Evolutionary conservation across 2,888 invertebrate species (phyloP), one percentile per base, ranked within the genome.

Genomic region (Dicranocentrus wangi): DNA sequence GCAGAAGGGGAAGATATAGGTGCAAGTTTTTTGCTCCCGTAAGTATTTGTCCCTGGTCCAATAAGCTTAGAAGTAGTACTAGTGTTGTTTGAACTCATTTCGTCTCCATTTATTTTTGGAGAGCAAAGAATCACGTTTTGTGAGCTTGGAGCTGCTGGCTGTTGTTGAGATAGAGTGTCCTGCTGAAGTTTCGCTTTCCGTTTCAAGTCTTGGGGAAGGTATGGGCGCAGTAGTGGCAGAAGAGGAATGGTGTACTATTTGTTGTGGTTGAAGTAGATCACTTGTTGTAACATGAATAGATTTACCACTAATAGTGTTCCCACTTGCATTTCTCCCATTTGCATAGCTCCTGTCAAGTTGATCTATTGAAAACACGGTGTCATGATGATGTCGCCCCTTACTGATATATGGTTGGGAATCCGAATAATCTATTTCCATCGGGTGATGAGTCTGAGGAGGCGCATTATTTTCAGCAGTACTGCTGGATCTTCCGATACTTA

Each of bases 91-190:
- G 81, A 65, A 76, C 81, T 81, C 81, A 81, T 81, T 81, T 81
- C 76, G 65, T 84, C 84, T 83, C 82, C 73, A 83, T 85, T 83
- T 85, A 85, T 85, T 85, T 85, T 85, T 78, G 85, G 85, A 83
- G 66, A 69, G 69, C 28, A 76, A 81, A 76, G 81, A 81, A 75
- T 66, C n/a, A 55, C n/a, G 23, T 17, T 69, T 39, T 32, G 27
- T 42, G 61, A 0, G 47, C 19, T 65, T 47, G 70, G 15, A 1
- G 21, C 47, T 43, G 25, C 28, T 19, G 51, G 3, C 58, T 42
- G 63, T n/a, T 51, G 42, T 5, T 53, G 15, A 65, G 32, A 13
- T 68, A 32, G 15, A 1, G 39, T 61, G 17, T 53, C 58, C 28
- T 58, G 68, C 13, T 19, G 28, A 25, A 79, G 65, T 68, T 83